Conservation (phyloP, 2,797 vertebrate genomes). For the Gorsachius magnificus region DNA sequence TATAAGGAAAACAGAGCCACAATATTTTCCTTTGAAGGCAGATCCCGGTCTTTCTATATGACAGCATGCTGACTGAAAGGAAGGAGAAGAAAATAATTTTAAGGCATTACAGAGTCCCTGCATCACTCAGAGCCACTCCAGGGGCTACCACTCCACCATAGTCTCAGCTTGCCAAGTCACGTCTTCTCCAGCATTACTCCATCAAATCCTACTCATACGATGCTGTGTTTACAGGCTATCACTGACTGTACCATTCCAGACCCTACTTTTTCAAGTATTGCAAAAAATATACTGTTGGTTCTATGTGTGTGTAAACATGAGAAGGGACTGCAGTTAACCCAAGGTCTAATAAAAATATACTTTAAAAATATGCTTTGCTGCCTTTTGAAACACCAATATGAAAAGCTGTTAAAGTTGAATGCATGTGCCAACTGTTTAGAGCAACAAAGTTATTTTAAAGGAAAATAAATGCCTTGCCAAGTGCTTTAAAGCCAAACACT, state of each 20-base stretch:
- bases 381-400: background rate
- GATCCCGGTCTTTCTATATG: background rate
- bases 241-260: background rate
- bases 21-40: background rate
- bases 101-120: background rate
- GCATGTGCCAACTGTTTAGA: background rate
- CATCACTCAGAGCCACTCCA: background rate
- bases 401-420: background rate
- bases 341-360: background rate
- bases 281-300: background rate
- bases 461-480: background rate
- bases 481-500: background rate
- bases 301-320: background rate
- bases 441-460: background rate
- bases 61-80: background rate
- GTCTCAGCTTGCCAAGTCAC: background rate
- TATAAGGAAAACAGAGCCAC: background rate
- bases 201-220: background rate
- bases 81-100: background rate
- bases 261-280: background rate
- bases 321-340: background rate
- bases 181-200: background rate
- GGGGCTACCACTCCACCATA: background rate
- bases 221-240: background rate
- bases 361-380: background rate